These are phyloP conservation scores for Eremobia ochroleuca DNA, from an alignment of 2,888 invertebrate species.

Conservation along the genomic window DNA sequence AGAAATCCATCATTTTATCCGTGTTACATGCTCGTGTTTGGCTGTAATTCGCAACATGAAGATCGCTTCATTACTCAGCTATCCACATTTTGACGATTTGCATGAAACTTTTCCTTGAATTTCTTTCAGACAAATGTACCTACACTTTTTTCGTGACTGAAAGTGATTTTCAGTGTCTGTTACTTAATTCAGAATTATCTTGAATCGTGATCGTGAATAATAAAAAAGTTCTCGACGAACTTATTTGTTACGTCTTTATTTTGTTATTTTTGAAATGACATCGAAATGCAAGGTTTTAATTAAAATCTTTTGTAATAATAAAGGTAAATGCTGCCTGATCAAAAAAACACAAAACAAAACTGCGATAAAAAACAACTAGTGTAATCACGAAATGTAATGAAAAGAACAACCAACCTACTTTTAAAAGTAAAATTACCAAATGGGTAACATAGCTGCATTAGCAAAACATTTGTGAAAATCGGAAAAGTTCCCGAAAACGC, in stretches of 20 bases:
- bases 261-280: not conserved
- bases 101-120: conserved; percentile 22
- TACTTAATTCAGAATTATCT: conserved; percentile 3
- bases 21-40: conserved; percentile 27
- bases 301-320: not conserved
- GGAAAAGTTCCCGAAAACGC: not conserved
- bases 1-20: not conserved
- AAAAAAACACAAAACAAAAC: not conserved
- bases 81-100: not conserved
- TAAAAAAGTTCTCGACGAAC: conserved; percentile 13
- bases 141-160: conserved; percentile 27
- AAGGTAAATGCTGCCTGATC: accelerated
- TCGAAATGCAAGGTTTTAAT: not conserved
- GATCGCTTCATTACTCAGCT: conserved; percentile 3
- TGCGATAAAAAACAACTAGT: not conserved
- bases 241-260: conserved; percentile 1
- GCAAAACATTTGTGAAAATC: not conserved
- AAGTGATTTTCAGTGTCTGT: conserved; percentile 35
- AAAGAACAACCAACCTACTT: not conserved
- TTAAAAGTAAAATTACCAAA: not conserved
- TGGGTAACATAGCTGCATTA: not conserved
- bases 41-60: conserved; percentile 16
- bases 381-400: not conserved
- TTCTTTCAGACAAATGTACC: not conserved
- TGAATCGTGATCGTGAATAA: conserved; percentile 9